Base-by-base conservation (phyloP, 2,113 vertebrate species). In the Oreochromis aureus region DNA sequence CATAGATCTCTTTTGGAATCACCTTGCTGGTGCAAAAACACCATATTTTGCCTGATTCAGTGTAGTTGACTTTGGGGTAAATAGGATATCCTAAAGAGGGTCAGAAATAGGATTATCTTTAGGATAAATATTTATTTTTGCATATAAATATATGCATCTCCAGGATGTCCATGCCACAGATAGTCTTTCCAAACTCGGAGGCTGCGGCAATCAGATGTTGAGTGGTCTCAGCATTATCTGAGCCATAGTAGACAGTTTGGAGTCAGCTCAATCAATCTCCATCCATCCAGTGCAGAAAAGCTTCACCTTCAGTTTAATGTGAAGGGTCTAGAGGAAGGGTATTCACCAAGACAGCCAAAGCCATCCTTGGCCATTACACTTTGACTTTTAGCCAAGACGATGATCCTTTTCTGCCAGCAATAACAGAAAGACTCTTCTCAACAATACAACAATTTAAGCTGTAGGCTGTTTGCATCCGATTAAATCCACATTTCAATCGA, bases 191-290 rank as follows among this genome's bases (percentile, higher is more conserved):
- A 83, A 84, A 71, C 61, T 69, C 30, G 2, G n/a, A 90, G 59
- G 85, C 69, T 79, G 48, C 16, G 12, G 87, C 89, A 94, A 63
- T 92, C 61, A 91, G 82, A 87, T 61, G 82, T 93, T 79, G 85
- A 86, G 89, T 91, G 92, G 86, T 83, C 93, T 95, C 95, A 95
- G 93, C 93, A 94, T 91, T 93, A 93, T 93, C 82, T 80, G 89
- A 95, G 93, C 89, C 54, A 87, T 19, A 78, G 90, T 87, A 94
- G 92, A 96, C 93, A 83, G 84, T 63, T 92, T 92, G 89, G 91
- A 95, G 95, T 95, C 94, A 92, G 88, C 89, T 90, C 91, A 91
- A 96, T 96, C 94, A 94, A 94, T 95, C 88, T 55, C 41, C 83
- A 86, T 89, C 87, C 76, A 71, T 78, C 86, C 76, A 51, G 58